A percentile compares a stretch with the other conserved stretches of the same genome.
phyloP scores from a whole-genome alignment of 2,888 invertebrate species.

The Dorcus parallelipipedus region DNA sequence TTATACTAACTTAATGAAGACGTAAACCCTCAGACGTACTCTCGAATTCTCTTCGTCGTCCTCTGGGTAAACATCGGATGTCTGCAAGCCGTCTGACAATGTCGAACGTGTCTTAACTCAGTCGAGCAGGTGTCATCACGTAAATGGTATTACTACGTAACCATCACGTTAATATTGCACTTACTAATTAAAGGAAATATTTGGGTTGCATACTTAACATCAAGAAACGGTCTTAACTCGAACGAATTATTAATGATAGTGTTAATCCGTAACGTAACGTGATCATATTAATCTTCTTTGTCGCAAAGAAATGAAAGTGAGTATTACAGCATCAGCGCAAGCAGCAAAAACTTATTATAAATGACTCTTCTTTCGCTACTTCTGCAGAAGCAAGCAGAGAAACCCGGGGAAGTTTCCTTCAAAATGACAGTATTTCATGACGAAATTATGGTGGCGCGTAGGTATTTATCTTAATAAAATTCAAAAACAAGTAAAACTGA shows the following conservation, averaged over 20 bases:
- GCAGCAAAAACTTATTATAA: background rate
- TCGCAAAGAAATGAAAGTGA: too few species aligned
- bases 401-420: conserved; percentile 8
- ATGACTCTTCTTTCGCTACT: background rate
- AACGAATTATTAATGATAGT: too few species aligned
- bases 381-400: conserved; percentile 1
- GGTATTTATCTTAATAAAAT: conserved; percentile 19
- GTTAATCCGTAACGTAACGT: too few species aligned
- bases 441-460: conserved; percentile 13
- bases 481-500: conserved; percentile 14
- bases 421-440: conserved; percentile 17
- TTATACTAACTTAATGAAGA: conserved; percentile 41
- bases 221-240: too few species aligned
- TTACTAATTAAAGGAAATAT: too few species aligned
- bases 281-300: too few species aligned
- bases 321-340: too few species aligned
- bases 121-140: too few species aligned
- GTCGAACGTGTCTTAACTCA: too few species aligned
- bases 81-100: conserved; percentile 16
- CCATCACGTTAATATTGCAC: too few species aligned
- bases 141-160: too few species aligned
- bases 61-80: conserved; percentile 24
- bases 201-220: too few species aligned
- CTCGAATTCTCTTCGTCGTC: conserved; percentile 34
- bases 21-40: conserved; percentile 34